phyloP scores from a whole-genome alignment of 1,140 invertebrate species.

The Drosophila arizonae region DNA sequence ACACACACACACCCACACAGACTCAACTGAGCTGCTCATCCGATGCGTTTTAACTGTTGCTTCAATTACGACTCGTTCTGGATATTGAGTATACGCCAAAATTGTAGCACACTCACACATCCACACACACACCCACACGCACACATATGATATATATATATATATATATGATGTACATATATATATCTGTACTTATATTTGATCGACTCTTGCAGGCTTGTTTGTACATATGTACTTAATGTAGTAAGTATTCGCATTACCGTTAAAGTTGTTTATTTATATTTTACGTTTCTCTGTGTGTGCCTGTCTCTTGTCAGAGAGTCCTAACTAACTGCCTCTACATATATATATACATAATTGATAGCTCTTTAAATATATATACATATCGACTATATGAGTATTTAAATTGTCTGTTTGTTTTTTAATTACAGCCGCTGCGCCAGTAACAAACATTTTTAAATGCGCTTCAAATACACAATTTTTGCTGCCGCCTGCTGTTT shows the following conservation, averaged over 20 bases:
- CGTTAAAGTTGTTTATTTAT: slow-evolving; percentile 37
- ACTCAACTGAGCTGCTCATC: slow-evolving; percentile 13
- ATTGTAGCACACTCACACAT: slow-evolving; percentile 13
- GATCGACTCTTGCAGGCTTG: slow-evolving; percentile 74
- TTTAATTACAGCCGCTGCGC: slow-evolving; percentile 71
- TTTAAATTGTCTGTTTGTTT: slow-evolving; percentile 54
- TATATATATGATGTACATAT: slow-evolving; percentile 23
- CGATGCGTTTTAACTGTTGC: slow-evolving; percentile 34
- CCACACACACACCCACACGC: slow-evolving; percentile 29
- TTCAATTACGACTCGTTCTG: slow-evolving; percentile 47
- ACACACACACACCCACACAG: slow-evolving; percentile 5
- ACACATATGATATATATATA: slow-evolving; percentile 21
- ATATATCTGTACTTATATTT: slow-evolving; percentile 48
- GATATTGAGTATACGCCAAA: slow-evolving; percentile 44
- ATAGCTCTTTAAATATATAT: neutral
- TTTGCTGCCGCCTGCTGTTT: slow-evolving; percentile 48
- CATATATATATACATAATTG: slow-evolving; percentile 8
- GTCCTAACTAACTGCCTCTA: slow-evolving; percentile 48
- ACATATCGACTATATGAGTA: slow-evolving; percentile 15
- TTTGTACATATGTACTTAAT: slow-evolving; percentile 76
- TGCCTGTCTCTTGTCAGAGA: slow-evolving; percentile 20
- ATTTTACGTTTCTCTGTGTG: neutral
- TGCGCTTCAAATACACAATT: slow-evolving; percentile 54
- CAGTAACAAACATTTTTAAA: slow-evolving; percentile 68
- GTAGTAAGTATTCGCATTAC: slow-evolving; percentile 77